phyloP scores from a whole-genome alignment of 2,888 invertebrate species.

The Diaphora mendica region DNA sequence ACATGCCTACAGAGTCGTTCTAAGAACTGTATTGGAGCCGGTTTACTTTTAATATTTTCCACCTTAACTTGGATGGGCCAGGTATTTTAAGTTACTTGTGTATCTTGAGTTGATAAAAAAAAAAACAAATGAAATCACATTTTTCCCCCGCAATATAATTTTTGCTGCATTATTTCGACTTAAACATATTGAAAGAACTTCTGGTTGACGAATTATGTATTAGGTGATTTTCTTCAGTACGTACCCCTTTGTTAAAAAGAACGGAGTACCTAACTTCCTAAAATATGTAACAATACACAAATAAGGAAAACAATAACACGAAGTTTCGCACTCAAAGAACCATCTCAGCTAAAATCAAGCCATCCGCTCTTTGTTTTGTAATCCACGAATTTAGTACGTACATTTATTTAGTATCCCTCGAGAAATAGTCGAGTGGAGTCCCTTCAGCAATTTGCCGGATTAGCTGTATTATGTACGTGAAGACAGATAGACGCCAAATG shows the following conservation, averaged over 20 bases:
- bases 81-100: no score
- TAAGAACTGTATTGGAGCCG: no score
- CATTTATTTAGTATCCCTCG: conserved; percentile 49
- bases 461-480: conserved; percentile 50
- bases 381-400: conserved; percentile 46
- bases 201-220: background rate
- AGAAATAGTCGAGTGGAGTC: conserved; percentile 47
- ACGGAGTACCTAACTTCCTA: background rate
- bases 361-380: conserved; percentile 40
- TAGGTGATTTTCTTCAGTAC: accelerated
- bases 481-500: conserved; percentile 45
- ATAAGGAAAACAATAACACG: conserved; percentile 6
- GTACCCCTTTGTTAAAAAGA: background rate
- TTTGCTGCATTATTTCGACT: background rate
- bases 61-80: no score
- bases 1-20: no score
- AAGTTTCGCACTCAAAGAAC: conserved; percentile 14
- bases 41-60: no score
- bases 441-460: conserved; percentile 49
- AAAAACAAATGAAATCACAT: no score
- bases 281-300: background rate
- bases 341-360: conserved; percentile 44
- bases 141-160: background rate
- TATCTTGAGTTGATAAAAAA: no score
- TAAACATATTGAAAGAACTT: background rate